Evolutionary conservation across 1,140 invertebrate species (phyloP), one percentile per base, ranked within the genome.

Genomic region (Vollenhovia emeryi): DNA sequence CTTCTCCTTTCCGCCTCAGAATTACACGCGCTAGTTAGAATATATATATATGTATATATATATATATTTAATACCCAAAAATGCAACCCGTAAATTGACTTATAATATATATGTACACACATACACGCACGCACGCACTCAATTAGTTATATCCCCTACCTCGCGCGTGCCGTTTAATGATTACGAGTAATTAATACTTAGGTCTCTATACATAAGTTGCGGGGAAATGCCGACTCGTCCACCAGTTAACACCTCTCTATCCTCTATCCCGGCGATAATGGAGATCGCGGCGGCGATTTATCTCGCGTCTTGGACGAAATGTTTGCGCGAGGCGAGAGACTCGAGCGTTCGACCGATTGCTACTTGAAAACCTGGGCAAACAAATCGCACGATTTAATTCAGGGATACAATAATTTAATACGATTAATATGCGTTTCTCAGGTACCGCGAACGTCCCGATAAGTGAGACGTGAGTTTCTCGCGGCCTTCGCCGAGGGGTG

Each of bases 31-130:
- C 43, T 79, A 79, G 64, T 87, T 86, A 86, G 64, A 86, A 57
- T 87, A 89, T n/a, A n/a, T n/a, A n/a, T n/a, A n/a, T n/a, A n/a
- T n/a, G n/a, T n/a, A n/a, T n/a, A n/a, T n/a, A n/a, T n/a, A n/a
- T n/a, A n/a, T n/a, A n/a, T 85, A 84, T 73, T 87, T 87, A 86
- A 90, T 86, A 87, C 59, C 85, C 78, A 89, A 90, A 73, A 90
- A 76, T 90, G 78, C 68, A 90, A 90, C 80, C 85, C 79, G 83
- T 89, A 89, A 85, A 83, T 89, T 89, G 86, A 90, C 74, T 86
- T 78, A 85, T 64, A 84, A 86, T 84, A 87, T 84, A 66, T 45
- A 24, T 15, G 18, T 45, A 66, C 15, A 43, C 15, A 66, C 0
- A 66, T 8, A 66, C 21, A 43, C 11, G 13, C 33, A 64, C 33